Percentiles rank a stretch among this genome's conserved stretches.
These are phyloP conservation scores for Polydrusus cervinus DNA, from an alignment of 2,888 invertebrate species.

Conservation along the genomic window DNA sequence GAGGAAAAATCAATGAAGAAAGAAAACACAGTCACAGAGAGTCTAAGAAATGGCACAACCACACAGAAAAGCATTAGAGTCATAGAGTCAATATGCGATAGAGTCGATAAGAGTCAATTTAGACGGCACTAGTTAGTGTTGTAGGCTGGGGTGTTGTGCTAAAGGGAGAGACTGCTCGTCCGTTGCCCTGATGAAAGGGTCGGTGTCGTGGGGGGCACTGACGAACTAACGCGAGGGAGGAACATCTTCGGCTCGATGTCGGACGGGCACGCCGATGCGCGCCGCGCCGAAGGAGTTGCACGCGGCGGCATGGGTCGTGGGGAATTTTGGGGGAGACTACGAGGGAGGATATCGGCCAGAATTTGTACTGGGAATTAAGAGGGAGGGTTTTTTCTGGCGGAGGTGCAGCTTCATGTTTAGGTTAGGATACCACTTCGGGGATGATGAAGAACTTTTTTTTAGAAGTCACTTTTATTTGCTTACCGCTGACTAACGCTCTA, in stretches of 20 bases:
- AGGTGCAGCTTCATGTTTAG: too few species aligned
- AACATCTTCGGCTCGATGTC: constrained; percentile 47
- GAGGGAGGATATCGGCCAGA: constrained; percentile 10
- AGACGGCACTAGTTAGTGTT: constrained; percentile 47
- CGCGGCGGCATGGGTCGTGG: constrained; percentile 33
- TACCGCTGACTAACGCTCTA: too few species aligned
- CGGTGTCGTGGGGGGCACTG: constrained; percentile 52
- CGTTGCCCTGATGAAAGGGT: constrained; percentile 48
- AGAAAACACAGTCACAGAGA: constrained; percentile 59
- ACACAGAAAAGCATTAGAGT: constrained; percentile 55
- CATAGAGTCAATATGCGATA: constrained; percentile 37
- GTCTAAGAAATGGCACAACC: constrained; percentile 52
- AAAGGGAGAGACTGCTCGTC: constrained; percentile 36
- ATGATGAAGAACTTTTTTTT: too few species aligned
- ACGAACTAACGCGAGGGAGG: constrained; percentile 47
- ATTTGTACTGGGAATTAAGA: not conserved
- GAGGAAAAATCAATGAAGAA: constrained; percentile 61
- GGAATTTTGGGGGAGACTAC: constrained; percentile 32
- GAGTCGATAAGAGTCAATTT: constrained; percentile 30
- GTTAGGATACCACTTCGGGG: too few species aligned
- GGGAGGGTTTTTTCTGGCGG: too few species aligned
- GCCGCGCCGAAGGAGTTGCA: constrained; percentile 39
- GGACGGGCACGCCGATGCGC: constrained; percentile 41
- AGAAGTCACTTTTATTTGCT: too few species aligned
- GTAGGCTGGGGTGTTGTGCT: constrained; percentile 43